Percentiles rank a stretch among this genome's conserved stretches.
Evolutionary conservation across 2,797 vertebrate species (phyloP).

Genomic region (Columba guinea): DNA sequence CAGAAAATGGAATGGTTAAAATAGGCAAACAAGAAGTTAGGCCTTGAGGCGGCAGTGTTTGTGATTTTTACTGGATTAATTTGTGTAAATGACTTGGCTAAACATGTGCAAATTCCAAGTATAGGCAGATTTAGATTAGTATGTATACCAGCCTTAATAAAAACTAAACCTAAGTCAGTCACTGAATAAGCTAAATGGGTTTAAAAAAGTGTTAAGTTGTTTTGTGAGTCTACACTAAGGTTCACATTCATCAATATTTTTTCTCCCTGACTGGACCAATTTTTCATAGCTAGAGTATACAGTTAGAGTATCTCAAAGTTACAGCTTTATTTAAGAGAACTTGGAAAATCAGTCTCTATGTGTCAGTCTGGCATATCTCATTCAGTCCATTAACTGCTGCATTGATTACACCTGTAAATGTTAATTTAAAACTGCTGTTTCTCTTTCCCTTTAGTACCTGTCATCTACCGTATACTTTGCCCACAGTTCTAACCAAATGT

Average conservation of each 20-base stretch:
- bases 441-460: background rate
- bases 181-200: background rate
- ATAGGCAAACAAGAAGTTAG: background rate
- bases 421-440: background rate
- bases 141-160: too few species aligned
- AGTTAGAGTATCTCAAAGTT: background rate
- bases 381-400: background rate
- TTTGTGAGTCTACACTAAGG: background rate
- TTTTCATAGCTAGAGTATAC: background rate
- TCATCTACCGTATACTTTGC: background rate
- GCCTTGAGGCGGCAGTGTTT: background rate
- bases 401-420: background rate
- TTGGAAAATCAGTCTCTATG: background rate
- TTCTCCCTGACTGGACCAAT: background rate
- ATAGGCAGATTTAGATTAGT: background rate
- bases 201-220: background rate
- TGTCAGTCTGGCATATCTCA: background rate
- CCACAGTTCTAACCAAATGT: background rate
- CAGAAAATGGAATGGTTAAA: background rate
- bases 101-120: background rate
- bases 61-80: background rate
- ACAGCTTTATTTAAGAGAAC: background rate
- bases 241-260: fast-evolving
- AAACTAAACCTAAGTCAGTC: background rate
- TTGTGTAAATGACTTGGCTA: background rate